A percentile compares a stretch with the other conserved stretches of the same genome.
Evolutionary conservation across 2,797 vertebrate genomes (phyloP).

Genomic region (Ceryle rudis): DNA sequence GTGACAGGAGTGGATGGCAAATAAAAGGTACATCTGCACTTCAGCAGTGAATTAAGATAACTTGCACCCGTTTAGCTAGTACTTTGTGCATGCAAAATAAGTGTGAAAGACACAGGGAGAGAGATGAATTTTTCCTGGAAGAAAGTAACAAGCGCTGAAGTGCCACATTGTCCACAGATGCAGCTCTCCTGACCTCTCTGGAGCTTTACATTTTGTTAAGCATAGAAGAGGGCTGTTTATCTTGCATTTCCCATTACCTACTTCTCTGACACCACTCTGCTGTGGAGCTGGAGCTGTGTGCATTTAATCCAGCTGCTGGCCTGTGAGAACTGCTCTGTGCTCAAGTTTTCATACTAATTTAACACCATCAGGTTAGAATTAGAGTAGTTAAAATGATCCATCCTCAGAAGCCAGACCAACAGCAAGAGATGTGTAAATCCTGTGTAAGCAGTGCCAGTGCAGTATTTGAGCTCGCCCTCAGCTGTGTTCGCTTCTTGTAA

Average conservation of each 20-base stretch:
- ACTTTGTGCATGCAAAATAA: fast-evolving
- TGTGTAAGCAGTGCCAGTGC: background rate
- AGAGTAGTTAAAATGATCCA: background rate
- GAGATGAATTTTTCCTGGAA: background rate
- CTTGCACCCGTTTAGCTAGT: background rate
- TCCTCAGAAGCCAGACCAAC: background rate
- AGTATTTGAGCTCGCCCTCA: background rate
- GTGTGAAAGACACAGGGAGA: fast-evolving
- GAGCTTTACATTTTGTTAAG: background rate
- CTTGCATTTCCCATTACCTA: background rate
- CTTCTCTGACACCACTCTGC: background rate
- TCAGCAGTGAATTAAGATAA: background rate
- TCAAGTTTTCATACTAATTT: background rate
- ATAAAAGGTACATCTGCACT: background rate
- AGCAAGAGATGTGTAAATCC: background rate
- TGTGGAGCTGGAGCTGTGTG: background rate
- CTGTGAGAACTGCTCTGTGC: background rate
- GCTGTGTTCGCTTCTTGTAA: background rate
- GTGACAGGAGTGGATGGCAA: background rate
- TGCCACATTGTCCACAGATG: fast-evolving
- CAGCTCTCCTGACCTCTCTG: fast-evolving
- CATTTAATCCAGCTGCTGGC: background rate
- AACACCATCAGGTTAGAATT: background rate
- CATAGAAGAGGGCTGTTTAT: background rate
- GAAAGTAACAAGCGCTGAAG: background rate